A percentile compares a stretch with the other conserved stretches of the same genome.
Conservation (phyloP, 1,140 invertebrate genomes). For the Heliconius himera region DNA sequence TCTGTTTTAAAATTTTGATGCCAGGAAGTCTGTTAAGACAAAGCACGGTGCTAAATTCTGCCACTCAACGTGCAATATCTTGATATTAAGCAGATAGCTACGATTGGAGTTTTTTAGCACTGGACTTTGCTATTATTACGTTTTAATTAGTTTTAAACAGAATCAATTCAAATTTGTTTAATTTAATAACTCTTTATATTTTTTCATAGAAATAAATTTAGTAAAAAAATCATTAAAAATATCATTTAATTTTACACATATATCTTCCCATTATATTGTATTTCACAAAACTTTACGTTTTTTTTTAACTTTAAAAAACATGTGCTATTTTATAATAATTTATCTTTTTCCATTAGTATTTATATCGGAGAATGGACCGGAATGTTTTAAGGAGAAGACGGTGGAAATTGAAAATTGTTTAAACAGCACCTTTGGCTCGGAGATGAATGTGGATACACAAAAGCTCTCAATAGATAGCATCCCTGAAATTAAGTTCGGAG, state of each 20-base stretch:
- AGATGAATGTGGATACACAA: slow-evolving; percentile 68
- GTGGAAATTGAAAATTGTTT: slow-evolving; percentile 84
- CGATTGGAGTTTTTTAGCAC: no score
- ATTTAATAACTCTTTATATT: no score
- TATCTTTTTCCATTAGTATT: slow-evolving; percentile 83
- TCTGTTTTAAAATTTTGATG: no score
- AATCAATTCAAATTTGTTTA: no score
- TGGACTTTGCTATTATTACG: no score
- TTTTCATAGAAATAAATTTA: no score
- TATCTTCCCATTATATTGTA: background rate
- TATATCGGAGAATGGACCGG: slow-evolving; percentile 88
- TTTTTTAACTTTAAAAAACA: background rate
- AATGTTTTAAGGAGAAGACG: slow-evolving; percentile 85
- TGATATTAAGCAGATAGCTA: no score
- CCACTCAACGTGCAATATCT: background rate
- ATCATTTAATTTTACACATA: no score
- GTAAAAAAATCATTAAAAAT: no score
- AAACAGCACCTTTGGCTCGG: slow-evolving; percentile 82
- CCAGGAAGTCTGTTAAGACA: no score
- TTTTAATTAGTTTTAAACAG: no score
- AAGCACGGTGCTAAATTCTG: no score
- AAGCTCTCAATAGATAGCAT: slow-evolving; percentile 77
- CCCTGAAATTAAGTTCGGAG: slow-evolving; percentile 81
- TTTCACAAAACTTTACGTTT: background rate
- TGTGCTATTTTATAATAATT: background rate